A percentile compares a stretch with the other conserved stretches of the same genome.
phyloP scores from a whole-genome alignment of 2,797 vertebrate species.

The Eutrigla gurnardus region DNA sequence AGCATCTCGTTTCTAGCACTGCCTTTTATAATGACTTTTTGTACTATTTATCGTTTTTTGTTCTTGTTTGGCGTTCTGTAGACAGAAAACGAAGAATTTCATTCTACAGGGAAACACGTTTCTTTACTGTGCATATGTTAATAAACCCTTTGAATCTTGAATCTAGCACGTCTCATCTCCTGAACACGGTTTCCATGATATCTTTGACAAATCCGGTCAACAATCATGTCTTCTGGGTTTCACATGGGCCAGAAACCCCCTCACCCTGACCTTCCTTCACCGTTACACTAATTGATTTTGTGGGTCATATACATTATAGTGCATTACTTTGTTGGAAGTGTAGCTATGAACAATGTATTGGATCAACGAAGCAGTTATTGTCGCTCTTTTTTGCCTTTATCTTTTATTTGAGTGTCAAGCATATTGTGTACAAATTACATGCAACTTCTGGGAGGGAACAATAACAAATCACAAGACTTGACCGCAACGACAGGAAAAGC shows the following conservation, averaged over 20 bases:
- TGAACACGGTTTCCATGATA: neutral
- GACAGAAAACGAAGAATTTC: no score
- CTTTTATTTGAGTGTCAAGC: neutral
- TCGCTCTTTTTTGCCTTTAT: neutral
- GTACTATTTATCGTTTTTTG: no score
- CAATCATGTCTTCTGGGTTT: neutral
- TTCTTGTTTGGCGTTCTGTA: no score
- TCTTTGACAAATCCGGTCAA: neutral
- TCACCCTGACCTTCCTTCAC: neutral
- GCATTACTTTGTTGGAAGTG: no score
- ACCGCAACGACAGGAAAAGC: neutral
- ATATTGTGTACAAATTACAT: neutral
- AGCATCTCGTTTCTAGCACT: neutral
- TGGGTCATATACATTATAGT: neutral
- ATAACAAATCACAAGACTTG: constrained; percentile 36
- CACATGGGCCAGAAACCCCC: neutral
- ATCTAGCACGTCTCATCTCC: no score
- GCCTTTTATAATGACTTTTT: no score
- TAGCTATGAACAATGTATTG: neutral
- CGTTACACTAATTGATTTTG: neutral
- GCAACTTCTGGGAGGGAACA: neutral
- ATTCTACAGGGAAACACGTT: no score
- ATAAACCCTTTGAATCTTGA: no score
- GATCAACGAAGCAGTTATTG: neutral
- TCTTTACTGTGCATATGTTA: no score